Conservation (phyloP, 2,797 vertebrate species). For the Nyctibius grandis region DNA sequence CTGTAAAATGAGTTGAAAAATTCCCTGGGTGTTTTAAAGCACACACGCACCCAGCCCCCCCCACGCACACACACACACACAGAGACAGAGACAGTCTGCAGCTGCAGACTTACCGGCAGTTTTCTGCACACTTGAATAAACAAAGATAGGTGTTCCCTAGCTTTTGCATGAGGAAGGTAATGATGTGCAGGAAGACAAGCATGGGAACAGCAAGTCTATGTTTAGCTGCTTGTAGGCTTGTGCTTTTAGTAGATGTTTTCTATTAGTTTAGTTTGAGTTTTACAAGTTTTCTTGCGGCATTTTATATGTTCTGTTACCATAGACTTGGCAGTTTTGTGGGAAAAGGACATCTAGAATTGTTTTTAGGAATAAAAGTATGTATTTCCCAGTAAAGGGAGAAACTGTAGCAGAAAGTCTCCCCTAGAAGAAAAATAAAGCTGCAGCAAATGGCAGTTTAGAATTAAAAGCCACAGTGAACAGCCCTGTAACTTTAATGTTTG, state of each 20-base stretch:
- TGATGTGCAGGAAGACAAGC: accelerated
- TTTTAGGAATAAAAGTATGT: background rate
- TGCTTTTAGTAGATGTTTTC: background rate
- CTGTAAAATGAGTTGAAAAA: background rate
- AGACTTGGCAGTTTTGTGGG: background rate
- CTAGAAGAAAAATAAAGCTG: background rate
- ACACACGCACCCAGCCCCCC: no score
- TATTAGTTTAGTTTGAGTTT: background rate
- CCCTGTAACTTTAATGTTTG: no score
- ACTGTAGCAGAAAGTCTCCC: background rate
- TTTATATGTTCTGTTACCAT: background rate
- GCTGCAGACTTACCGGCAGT: background rate
- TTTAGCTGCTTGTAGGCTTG: background rate
- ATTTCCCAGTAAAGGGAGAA: background rate
- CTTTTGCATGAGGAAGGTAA: background rate
- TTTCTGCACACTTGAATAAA: background rate
- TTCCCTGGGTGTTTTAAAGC: background rate
- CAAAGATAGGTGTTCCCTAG: background rate
- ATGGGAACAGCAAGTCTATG: background rate
- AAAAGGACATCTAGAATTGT: background rate
- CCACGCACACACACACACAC: no score
- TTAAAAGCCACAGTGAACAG: background rate
- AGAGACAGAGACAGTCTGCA: background rate
- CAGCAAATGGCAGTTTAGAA: background rate
- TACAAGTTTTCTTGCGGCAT: background rate